Evolutionary conservation across 1,140 invertebrate genomes (phyloP), one percentile per base, ranked within the genome.

Genomic region (Drosophila pruinosa): DNA sequence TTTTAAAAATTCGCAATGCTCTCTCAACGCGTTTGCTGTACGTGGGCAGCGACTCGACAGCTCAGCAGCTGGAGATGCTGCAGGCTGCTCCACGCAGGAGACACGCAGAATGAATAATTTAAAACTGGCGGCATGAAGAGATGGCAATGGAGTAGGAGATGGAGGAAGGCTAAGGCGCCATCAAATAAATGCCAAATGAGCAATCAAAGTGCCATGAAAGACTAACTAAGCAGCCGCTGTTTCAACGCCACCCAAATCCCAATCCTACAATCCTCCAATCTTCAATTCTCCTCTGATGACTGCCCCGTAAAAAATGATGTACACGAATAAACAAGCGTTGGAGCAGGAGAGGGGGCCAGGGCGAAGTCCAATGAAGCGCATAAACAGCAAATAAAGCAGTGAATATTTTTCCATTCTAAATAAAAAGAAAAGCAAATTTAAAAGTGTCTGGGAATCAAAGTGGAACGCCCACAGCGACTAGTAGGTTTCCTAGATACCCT

Each of bases 101-200:
- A 43, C 8, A 70, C 73, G 73, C 63, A 79, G 68, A 80, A 74
- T 82, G 79, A 83, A 82, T 82, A 83, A 83, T 83, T 83, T 83
- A 85, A 67, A 38, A 61, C 24, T n/a, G 43, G 2, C 31, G 45
- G 63, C 39, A 26, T 31, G 53, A 19, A 48, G 72, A 50, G 41
- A 12, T 45, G 22, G 24, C 1, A 15, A 41, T 7, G 15, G 39
- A 8, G 14, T 3, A 4, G 39, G 22, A 8, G 7, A 17, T 43
- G 26, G 41, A 56, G 61, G 50, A 72, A 17, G 31, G 73, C 26
- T 24, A 36, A 7, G 12, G 0, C n/a, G 15, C 19, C 81, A 80
- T 85, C 81, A 85, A 86, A 86, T 86, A 86, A 85, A 86, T 81
- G 81, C 82, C 82, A 88, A 86, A 86, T 86, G 81, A 86, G 81